phyloP scores from a whole-genome alignment of 2,113 vertebrate genomes.

The Clarias magur region DNA sequence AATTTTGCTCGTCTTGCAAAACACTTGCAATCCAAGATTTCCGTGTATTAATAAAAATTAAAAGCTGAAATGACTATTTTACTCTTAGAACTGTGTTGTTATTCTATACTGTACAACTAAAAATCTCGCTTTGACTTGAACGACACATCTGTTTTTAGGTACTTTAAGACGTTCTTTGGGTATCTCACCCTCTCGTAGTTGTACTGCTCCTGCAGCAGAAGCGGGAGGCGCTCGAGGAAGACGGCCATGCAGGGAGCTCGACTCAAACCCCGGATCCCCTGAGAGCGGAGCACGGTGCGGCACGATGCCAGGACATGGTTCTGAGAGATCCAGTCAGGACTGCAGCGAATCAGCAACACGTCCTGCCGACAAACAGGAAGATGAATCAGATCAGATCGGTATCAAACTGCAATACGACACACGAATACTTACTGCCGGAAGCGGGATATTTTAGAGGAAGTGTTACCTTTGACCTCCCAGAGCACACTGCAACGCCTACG shows the following conservation, averaged over 20 bases:
- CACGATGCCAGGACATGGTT: conserved; percentile 77
- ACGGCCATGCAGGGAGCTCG: conserved; percentile 76
- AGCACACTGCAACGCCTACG: conserved; percentile 75
- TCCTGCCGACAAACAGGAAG: conserved; percentile 62
- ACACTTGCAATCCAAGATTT: no score
- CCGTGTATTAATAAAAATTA: no score
- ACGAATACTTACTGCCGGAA: background rate
- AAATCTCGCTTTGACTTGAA: no score
- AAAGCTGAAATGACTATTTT: no score
- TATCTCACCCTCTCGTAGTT: conserved; percentile 73
- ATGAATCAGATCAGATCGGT: background rate
- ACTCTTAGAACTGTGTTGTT: no score
- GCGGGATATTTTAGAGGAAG: background rate
- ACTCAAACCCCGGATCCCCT: conserved; percentile 76
- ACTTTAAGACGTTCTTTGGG: background rate
- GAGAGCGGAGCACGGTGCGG: conserved; percentile 73
- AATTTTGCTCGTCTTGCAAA: no score
- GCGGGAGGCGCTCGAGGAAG: conserved; percentile 76
- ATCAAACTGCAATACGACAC: background rate
- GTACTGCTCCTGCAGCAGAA: conserved; percentile 76
- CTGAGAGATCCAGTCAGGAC: conserved; percentile 75
- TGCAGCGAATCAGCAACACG: conserved; percentile 75
- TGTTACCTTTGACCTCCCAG: conserved; percentile 77
- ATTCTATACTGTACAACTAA: no score
- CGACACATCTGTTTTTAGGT: no score